These are phyloP conservation scores for Mimachlamys varia DNA, from an alignment of 2,888 invertebrate genomes.

Conservation along the genomic window DNA sequence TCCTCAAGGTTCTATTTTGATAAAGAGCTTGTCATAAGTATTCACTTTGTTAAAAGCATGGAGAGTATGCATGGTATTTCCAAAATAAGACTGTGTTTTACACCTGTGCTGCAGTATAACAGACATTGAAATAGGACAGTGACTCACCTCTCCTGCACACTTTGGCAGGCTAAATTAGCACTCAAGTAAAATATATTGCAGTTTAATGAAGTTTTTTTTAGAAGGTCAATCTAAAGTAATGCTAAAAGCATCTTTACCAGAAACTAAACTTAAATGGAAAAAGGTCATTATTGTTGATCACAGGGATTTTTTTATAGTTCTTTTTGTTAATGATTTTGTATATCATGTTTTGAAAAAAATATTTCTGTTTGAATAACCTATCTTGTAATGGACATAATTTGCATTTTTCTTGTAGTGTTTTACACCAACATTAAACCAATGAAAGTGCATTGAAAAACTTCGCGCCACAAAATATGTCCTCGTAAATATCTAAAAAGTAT, in stretches of 20 bases:
- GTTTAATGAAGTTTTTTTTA: background rate
- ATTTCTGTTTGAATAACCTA: background rate
- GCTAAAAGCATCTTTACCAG: background rate
- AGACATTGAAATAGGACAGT: background rate
- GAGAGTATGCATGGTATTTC: background rate
- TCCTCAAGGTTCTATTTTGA: background rate
- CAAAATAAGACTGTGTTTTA: conserved; percentile 11
- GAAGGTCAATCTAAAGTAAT: background rate
- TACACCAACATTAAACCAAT: too few relatives aligned
- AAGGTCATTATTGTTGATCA: background rate
- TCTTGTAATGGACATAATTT: background rate
- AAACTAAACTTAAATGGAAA: background rate
- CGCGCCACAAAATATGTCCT: too few relatives aligned
- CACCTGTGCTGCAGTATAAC: background rate
- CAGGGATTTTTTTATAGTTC: background rate
- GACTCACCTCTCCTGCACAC: background rate
- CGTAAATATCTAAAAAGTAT: background rate
- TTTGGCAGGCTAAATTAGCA: conserved; percentile 3
- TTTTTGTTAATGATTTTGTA: background rate
- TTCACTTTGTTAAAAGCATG: background rate
- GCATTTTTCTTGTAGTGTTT: background rate
- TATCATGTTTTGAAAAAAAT: background rate
- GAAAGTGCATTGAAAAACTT: background rate
- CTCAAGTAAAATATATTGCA: conserved; percentile 12
- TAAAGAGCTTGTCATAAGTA: background rate